phyloP scores from a whole-genome alignment of 1,140 invertebrate genomes.

The Bombus haemorrhoidalis region DNA sequence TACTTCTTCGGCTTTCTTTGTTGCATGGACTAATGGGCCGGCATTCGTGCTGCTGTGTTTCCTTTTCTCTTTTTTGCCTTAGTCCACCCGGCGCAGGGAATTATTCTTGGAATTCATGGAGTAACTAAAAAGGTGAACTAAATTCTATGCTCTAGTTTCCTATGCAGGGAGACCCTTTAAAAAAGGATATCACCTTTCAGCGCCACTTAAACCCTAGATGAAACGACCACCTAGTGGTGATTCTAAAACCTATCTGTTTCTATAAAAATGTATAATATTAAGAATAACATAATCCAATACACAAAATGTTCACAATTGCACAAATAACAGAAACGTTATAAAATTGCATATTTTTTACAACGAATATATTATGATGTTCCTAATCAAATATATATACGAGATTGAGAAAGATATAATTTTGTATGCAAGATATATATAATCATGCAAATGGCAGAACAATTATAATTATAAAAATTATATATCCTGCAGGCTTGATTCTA shows the following conservation, averaged over 20 bases:
- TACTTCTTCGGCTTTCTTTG: neutral
- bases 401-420: neutral
- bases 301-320: no score
- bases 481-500: no score
- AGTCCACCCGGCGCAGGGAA: neutral
- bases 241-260: no score
- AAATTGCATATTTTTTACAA: no score
- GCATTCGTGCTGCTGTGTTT: neutral
- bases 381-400: no score
- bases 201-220: neutral
- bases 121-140: neutral
- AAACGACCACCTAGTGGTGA: no score
- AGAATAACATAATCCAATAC: no score
- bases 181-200: neutral
- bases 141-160: neutral
- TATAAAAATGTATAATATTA: no score
- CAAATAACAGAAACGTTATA: no score
- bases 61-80: neutral
- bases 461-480: neutral
- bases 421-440: neutral
- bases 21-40: conserved; percentile 12
- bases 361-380: no score
- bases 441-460: neutral
- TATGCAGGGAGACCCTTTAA: neutral
- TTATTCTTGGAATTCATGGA: neutral